These are phyloP conservation scores for Brachyistius frenatus DNA, from an alignment of 2,113 vertebrate genomes.

Conservation along the genomic window DNA sequence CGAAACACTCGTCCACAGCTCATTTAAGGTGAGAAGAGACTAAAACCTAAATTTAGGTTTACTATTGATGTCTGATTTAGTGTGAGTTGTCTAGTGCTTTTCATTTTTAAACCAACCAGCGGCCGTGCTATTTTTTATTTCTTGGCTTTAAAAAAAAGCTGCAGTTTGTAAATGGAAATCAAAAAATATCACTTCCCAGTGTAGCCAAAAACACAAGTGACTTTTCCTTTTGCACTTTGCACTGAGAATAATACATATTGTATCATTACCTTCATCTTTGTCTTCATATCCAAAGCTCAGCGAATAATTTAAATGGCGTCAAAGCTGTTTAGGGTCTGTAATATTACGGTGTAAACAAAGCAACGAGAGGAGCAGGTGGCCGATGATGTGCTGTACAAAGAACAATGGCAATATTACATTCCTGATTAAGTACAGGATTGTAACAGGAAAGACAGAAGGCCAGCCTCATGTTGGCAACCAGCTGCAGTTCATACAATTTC, in stretches of 20 bases:
- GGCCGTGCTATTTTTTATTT: too few relatives aligned
- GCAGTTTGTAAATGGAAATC: too few relatives aligned
- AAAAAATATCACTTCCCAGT: not conserved
- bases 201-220: not conserved
- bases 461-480: slow-evolving; percentile 2
- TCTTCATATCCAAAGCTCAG: slow-evolving; percentile 2
- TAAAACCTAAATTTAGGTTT: not conserved
- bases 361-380: slow-evolving; percentile 36
- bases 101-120: not conserved
- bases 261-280: not conserved
- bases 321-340: slow-evolving; percentile 14
- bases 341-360: slow-evolving; percentile 32
- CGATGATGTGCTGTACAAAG: slow-evolving; percentile 17
- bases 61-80: not conserved
- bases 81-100: not conserved
- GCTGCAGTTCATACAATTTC: not conserved
- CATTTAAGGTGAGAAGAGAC: slow-evolving; percentile 92
- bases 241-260: not conserved
- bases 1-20: slow-evolving; percentile 98
- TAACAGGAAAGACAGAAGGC: not conserved
- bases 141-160: too few relatives aligned
- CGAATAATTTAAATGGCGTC: slow-evolving; percentile 11
- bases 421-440: not conserved
- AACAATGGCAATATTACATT: not conserved
- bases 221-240: not conserved